Conservation (phyloP, 2,888 invertebrate genomes). For the Phortica okadai region DNA sequence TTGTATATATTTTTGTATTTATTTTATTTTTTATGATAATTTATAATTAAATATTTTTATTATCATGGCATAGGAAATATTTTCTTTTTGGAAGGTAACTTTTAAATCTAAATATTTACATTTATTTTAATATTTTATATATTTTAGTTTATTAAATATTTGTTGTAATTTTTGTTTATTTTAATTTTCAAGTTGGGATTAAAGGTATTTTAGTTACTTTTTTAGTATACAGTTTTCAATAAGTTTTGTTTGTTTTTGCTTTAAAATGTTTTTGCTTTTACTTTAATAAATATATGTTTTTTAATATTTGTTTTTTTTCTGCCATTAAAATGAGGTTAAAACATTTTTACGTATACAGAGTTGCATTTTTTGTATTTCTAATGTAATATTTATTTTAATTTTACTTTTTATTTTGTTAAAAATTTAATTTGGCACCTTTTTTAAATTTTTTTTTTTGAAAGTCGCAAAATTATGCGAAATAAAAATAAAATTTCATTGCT, state of each 20-base stretch:
- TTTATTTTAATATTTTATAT: conserved; percentile 15
- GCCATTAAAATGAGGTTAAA: conserved; percentile 52
- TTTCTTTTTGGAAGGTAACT: conserved; percentile 12
- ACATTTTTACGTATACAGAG: conserved; percentile 70
- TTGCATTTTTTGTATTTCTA: conserved; percentile 60
- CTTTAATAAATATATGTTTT: conserved; percentile 19
- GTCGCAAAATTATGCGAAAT: conserved; percentile 25
- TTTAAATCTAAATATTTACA: conserved; percentile 22
- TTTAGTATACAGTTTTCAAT: conserved; percentile 37
- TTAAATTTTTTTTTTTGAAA: neutral
- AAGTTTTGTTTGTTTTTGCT: conserved; percentile 21
- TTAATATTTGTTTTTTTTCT: conserved; percentile 15
- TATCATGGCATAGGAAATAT: conserved; percentile 17
- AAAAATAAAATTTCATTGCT: neutral
- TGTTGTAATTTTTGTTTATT: neutral
- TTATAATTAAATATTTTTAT: neutral
- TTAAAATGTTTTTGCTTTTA: conserved; percentile 27
- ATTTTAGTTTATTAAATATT: conserved; percentile 12
- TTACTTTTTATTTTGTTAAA: neutral
- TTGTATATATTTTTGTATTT: conserved; percentile 5
- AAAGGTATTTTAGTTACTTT: conserved; percentile 39
- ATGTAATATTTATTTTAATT: conserved; percentile 38
- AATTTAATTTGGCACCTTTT: conserved; percentile 29
- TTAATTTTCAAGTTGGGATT: conserved; percentile 21
- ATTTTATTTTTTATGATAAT: conserved; percentile 21